These are phyloP conservation scores for Charanyca ferruginea DNA, from an alignment of 2,888 invertebrate genomes.

Conservation along the genomic window DNA sequence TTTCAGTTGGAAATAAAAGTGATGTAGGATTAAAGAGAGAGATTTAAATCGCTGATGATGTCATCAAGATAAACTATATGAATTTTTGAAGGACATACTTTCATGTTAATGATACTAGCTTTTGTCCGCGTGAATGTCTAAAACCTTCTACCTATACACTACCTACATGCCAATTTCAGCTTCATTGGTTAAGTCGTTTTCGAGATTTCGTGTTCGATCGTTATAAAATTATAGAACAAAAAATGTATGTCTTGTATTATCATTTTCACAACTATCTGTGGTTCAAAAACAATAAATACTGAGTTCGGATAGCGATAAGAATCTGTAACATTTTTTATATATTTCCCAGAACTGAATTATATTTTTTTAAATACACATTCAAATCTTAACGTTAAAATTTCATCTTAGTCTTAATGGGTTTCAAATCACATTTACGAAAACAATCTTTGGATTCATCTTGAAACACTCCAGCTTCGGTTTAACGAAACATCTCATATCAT, in stretches of 20 bases:
- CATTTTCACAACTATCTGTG: neutral
- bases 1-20: neutral
- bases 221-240: neutral
- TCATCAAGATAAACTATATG: neutral
- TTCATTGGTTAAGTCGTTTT: no score
- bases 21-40: neutral
- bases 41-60: neutral
- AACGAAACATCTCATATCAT: constrained; percentile 57
- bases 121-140: neutral
- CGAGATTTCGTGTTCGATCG: neutral
- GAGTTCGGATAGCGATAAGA: constrained; percentile 20
- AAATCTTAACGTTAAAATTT: constrained; percentile 77
- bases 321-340: constrained; percentile 36
- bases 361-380: constrained; percentile 66
- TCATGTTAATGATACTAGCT: neutral
- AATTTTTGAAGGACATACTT: neutral
- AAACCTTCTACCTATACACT: no score
- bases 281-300: constrained; percentile 11
- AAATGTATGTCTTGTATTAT: neutral
- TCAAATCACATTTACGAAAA: constrained; percentile 76
- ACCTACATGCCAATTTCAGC: no score
- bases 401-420: constrained; percentile 78
- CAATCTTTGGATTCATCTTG: constrained; percentile 86
- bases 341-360: constrained; percentile 50
- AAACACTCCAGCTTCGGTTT: constrained; percentile 79